A percentile compares a stretch with the other conserved stretches of the same genome.
phyloP scores from a whole-genome alignment of 2,888 invertebrate species.

The Brenthis ino region DNA sequence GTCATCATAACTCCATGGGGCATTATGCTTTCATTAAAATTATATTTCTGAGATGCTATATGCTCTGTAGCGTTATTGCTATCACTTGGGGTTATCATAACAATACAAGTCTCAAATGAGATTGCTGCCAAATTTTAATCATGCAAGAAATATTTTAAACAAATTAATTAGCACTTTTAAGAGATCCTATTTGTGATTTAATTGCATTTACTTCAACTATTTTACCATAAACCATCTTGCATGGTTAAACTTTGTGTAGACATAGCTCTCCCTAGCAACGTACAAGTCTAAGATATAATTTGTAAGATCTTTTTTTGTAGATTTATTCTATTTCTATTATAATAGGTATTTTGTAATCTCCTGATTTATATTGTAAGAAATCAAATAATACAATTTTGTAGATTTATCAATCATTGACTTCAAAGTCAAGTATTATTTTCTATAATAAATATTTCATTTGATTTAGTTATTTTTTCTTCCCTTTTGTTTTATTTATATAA shows the following conservation, averaged over 20 bases:
- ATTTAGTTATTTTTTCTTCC: conserved; percentile 57
- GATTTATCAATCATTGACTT: conserved; percentile 67
- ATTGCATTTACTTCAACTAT: conserved; percentile 65
- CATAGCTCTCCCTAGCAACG: conserved; percentile 75
- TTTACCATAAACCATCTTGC: conserved; percentile 53
- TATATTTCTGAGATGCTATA: conserved; percentile 38
- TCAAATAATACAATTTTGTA: conserved; percentile 63
- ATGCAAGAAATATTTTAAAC: conserved; percentile 55
- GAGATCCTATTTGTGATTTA: conserved; percentile 52
- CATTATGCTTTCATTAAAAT: conserved; percentile 45
- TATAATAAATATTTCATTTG: conserved; percentile 72
- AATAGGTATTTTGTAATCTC: conserved; percentile 79
- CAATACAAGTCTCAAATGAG: conserved; percentile 70
- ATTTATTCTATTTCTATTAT: conserved; percentile 62
- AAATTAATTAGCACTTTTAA: conserved; percentile 50
- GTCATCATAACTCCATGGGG: conserved; percentile 65
- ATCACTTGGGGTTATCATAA: conserved; percentile 67
- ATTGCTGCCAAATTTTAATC: conserved; percentile 69
- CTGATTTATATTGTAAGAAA: conserved; percentile 68
- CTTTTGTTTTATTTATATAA: conserved; percentile 32
- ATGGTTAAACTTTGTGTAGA: conserved; percentile 70
- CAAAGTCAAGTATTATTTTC: conserved; percentile 76
- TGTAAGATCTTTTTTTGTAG: conserved; percentile 77
- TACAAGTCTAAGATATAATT: conserved; percentile 79
- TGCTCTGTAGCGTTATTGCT: conserved; percentile 41